Evolutionary conservation across 2,113 vertebrate genomes (phyloP), one percentile per base, ranked within the genome.

Genomic region (Cephalopterus ornatus): DNA sequence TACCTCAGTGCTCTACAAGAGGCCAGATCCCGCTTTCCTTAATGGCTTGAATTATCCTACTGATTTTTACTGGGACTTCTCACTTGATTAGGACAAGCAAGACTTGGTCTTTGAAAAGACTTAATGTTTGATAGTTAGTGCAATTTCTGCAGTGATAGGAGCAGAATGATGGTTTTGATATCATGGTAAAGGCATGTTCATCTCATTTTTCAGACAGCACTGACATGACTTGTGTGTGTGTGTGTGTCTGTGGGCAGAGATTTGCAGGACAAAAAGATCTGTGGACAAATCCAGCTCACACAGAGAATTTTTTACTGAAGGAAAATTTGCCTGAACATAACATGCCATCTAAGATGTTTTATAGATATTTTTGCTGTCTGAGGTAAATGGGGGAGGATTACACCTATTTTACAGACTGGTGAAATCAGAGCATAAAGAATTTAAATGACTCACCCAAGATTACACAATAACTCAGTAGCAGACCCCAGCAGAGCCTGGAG

Each of bases 381-480:
- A 95, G 70, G 88, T 94, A 95, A 92, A 86, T 67, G 70, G 47
- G 37, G 83, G 86, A 96, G 88, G 87, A 92, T 89, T 92, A 76
- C 80, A 96, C 91, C 91, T 92, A 81, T 95, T 96, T 94, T 93
- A 93, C 83, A 92, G 73, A 72, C 68, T 47, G 41, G 61, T 95
- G 95, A 95, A 92, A 94, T 89, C 74, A 92, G 91, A 3, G 10
- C 93, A 92, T 80, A 63, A 96, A 79, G 92, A 96, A 93, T 94
- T 93, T 78, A 58, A 95, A 76, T 95, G 62, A 94, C 85, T 97
- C 88, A 94, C 59, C 50, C 71, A 56, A 66, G 79, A 95, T 93
- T 86, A 84, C 58, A 52, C 83, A 94, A 52, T 85, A 86, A 75
- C n/a, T 89, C 77, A 50, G 86, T 35, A 63, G 70, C 83, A 93